Base-by-base conservation (phyloP, 2,797 vertebrate species). In the Rhabdomys pumilio region DNA sequence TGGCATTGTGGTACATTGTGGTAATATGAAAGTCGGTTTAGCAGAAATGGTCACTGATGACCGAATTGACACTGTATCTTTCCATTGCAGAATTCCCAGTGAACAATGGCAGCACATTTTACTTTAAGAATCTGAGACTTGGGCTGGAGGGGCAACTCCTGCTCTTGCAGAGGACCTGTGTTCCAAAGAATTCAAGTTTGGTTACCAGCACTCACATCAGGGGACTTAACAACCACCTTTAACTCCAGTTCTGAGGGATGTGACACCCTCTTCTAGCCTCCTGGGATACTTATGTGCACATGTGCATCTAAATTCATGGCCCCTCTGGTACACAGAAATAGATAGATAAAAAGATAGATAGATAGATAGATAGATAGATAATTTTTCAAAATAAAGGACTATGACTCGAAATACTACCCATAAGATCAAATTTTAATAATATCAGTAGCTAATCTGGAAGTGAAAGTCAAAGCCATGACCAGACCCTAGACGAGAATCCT, bases 381-480 rank as follows among this genome's bases (percentile, higher is more conserved):
- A 34, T 38, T 72, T 72, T 72, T 72, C 26, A 41, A 57, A 38
- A 7, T 26, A 77, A 82, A 67, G 22, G 26, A 29, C 22, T 53
- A 10, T 47, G 24, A 38, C 57, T 93, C 47, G n/a, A 96, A 91
- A 85, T 72, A 57, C 14, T 50, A 2, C 50, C 10, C 44, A 11
- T 63, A n/a, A n/a, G 19, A 83, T 88, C 29, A 90, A 44, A 92
- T 94, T 92, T 92, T 89, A n/a, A 86, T 55, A 34, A 90, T 47
- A 6, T 72, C 90, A 91, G 6, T 55, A 47, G 75, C 34, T 24
- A 84, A 31, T 76, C 53, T 61, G 90, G 65, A 80, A 14, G 20
- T 87, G 17, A 61, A 92, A 65, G 50, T 50, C 20, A 59, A 79
- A 94, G 57, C 14, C 7, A 31, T 26, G n/a, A 22, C 15, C 11